Evolutionary conservation across 1,140 invertebrate genomes (phyloP).

Genomic region (Yoshiicerus persimilis): DNA sequence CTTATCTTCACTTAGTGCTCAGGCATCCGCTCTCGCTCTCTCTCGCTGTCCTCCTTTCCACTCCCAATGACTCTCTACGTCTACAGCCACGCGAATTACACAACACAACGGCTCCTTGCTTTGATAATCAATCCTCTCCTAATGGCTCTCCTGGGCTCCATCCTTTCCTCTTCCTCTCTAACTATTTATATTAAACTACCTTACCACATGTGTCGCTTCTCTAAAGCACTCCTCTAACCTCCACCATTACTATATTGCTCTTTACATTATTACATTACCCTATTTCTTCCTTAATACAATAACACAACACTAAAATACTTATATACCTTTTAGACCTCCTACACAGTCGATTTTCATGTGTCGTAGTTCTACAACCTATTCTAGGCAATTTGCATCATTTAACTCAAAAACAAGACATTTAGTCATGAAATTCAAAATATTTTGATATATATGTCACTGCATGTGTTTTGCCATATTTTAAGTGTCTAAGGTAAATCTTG

Average conservation of each 20-base stretch:
- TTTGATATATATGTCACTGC: too few species aligned
- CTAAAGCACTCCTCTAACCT: not conserved
- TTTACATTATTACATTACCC: not conserved
- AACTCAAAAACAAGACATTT: not conserved
- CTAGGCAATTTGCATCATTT: not conserved
- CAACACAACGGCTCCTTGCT: not conserved
- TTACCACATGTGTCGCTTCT: not conserved
- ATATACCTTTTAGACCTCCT: too few species aligned
- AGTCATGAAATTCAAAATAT: too few species aligned
- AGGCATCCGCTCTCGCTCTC: not conserved
- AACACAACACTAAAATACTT: not conserved
- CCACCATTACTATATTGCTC: not conserved
- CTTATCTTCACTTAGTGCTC: not conserved
- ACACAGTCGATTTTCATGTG: not conserved
- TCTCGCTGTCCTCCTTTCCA: not conserved
- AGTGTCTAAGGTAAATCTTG: too few species aligned
- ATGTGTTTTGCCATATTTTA: too few species aligned
- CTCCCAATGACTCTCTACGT: not conserved
- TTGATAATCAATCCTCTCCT: slow-evolving; percentile 11
- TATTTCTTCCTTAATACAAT: not conserved
- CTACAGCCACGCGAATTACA: not conserved
- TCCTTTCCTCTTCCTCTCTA: not conserved
- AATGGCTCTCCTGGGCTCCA: slow-evolving; percentile 5
- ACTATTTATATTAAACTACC: not conserved
- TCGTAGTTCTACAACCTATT: not conserved